These are phyloP conservation scores for Dunckerocampus dactyliophorus DNA, from an alignment of 2,113 vertebrate species.

Conservation along the genomic window DNA sequence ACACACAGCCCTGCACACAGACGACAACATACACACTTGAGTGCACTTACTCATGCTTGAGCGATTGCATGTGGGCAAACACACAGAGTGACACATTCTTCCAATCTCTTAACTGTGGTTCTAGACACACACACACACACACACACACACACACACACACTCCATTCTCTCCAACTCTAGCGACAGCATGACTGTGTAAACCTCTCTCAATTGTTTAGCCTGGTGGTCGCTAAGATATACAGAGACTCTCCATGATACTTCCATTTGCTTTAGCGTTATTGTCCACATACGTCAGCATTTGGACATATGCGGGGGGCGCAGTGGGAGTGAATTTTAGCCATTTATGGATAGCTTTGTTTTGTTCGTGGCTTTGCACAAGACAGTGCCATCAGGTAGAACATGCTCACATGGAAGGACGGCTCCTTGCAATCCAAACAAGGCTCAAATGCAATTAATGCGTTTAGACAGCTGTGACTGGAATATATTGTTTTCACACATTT, in stretches of 20 bases:
- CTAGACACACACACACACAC: neutral
- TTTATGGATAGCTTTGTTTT: conserved; percentile 43
- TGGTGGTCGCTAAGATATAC: conserved; percentile 50
- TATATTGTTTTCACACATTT: conserved; percentile 38
- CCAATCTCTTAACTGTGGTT: conserved; percentile 1
- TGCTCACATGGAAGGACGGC: neutral
- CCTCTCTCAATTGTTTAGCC: conserved; percentile 61
- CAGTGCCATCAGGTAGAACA: neutral
- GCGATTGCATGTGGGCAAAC: conserved; percentile 21
- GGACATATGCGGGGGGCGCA: neutral
- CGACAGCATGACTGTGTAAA: conserved; percentile 54
- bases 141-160: conserved; percentile 18
- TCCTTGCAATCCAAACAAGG: conserved; percentile 3
- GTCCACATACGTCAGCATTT: conserved; percentile 8
- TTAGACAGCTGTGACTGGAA: conserved; percentile 27
- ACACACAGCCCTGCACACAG: conserved; percentile 30
- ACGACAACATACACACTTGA: conserved; percentile 43
- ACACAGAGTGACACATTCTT: conserved; percentile 5
- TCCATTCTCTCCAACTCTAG: conserved; percentile 19
- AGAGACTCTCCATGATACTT: conserved; percentile 26
- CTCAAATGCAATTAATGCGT: conserved; percentile 24
- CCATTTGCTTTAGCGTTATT: conserved; percentile 30
- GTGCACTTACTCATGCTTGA: conserved; percentile 40
- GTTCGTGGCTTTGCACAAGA: conserved; percentile 14
- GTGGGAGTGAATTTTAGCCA: conserved; percentile 36